These are phyloP conservation scores for Prorops nasuta DNA, from an alignment of 1,140 invertebrate species.

Conservation along the genomic window DNA sequence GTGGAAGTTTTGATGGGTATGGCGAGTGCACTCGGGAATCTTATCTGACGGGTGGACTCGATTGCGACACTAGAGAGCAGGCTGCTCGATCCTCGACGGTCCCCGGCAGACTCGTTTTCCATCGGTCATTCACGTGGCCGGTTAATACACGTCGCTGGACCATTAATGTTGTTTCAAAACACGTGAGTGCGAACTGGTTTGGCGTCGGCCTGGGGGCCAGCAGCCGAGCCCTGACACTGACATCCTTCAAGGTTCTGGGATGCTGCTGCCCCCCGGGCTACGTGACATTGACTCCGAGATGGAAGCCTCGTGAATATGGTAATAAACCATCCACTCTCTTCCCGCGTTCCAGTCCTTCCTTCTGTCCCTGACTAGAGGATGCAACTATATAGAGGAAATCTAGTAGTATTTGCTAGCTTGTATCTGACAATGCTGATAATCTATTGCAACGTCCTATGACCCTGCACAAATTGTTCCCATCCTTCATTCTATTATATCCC, in stretches of 20 bases:
- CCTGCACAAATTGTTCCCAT: too few relatives aligned
- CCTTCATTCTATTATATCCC: too few relatives aligned
- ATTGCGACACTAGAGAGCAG: not conserved
- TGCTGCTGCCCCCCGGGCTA: not conserved
- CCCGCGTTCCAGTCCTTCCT: too few relatives aligned
- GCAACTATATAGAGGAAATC: too few relatives aligned
- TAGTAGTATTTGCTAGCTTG: too few relatives aligned
- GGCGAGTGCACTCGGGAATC: constrained; percentile 9
- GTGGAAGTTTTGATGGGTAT: too few relatives aligned
- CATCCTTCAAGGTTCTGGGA: constrained; percentile 45
- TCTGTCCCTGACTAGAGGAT: too few relatives aligned
- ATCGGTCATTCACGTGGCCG: constrained; percentile 11
- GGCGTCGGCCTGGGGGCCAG: constrained; percentile 29
- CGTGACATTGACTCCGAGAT: constrained; percentile 22
- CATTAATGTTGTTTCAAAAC: constrained; percentile 44
- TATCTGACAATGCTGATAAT: too few relatives aligned
- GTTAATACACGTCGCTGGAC: constrained; percentile 8
- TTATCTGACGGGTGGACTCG: not conserved
- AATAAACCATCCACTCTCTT: constrained; percentile 26
- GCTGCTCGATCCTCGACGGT: constrained; percentile 7
- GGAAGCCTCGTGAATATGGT: constrained; percentile 48
- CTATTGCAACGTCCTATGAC: too few relatives aligned
- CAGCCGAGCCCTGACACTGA: constrained; percentile 44
- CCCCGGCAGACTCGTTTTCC: constrained; percentile 1
- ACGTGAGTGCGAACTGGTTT: constrained; percentile 43